Base-by-base conservation (phyloP, 2,888 invertebrate species). In the Myopa tessellatipennis region DNA sequence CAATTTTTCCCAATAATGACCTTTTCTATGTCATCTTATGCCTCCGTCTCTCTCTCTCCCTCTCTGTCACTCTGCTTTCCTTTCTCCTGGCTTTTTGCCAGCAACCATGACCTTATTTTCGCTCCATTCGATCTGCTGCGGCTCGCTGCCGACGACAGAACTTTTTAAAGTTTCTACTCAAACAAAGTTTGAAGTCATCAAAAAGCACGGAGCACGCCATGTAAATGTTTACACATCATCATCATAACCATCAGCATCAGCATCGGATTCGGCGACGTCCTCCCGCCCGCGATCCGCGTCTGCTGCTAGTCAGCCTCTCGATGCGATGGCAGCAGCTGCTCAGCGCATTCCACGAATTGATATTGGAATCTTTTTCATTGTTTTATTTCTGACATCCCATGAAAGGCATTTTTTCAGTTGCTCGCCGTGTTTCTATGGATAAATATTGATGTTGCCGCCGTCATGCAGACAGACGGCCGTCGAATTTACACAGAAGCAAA, bases 201-300 rank as follows among this genome's bases (percentile, higher is more conserved):
- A 70, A 70, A 70, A 70, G 26, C 16, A 55, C 50, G 16, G 14
- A 70, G 55, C 70, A 50, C 70, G 70, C 50, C 52, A 70, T 70
- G 70, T 70, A 70, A 70, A 70, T 70, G 70, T 70, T 70, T 70
- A 55, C 70, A 70, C 70, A 70, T 70, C 70, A 55, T 70, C 10
- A 55, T 14, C 52, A 70, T 70, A 18, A 70, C 4, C 70, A 70
- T 34, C 52, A 34, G 40, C 50, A 69, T 69, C 69, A 69, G 40
- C 40, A 69, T 18, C 16, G 6, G 52, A 14, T 12, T 50, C 16
- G 45, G n/a, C 50, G 45, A 45, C 45, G 26, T 26, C 18, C 10
- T 18, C 18, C 18, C n/a, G 12, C 12, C 12, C 10, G 4, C n/a
- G 50, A 16, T 34, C 52, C 36, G 26, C 38, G 2, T 6, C 55